A percentile compares a stretch with the other conserved stretches of the same genome.
Evolutionary conservation across 2,888 invertebrate genomes (phyloP).

Genomic region (Pelosia muscerda): DNA sequence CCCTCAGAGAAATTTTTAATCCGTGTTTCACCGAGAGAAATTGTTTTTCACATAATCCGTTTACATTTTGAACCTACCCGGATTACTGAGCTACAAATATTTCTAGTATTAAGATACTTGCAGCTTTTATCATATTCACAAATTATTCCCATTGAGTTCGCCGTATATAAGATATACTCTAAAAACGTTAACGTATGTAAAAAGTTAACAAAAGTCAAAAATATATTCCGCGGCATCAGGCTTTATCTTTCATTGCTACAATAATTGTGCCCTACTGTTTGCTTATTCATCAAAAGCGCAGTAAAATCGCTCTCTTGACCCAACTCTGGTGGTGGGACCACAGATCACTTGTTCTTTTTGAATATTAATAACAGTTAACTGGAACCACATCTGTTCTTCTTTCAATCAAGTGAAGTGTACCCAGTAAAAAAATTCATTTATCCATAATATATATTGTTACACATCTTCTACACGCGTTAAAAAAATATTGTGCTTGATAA

Average conservation of each 20-base stretch:
- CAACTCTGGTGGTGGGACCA: not conserved
- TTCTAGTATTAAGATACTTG: not conserved
- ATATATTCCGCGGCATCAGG: not conserved
- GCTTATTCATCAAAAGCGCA: too few relatives aligned
- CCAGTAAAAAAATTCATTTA: too few relatives aligned
- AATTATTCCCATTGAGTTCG: not conserved
- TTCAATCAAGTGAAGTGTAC: not conserved
- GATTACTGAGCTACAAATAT: not conserved
- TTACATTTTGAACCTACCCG: not conserved
- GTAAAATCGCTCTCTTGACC: not conserved
- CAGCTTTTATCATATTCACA: not conserved
- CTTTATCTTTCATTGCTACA: too few relatives aligned
- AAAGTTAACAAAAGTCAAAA: not conserved
- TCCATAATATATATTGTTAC: too few relatives aligned
- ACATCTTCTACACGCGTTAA: not conserved
- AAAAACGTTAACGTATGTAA: not conserved
- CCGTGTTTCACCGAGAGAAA: not conserved
- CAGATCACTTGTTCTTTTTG: not conserved
- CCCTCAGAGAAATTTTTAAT: not conserved
- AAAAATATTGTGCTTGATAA: not conserved
- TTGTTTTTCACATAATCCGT: not conserved
- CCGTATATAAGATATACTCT: not conserved
- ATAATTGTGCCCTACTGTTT: too few relatives aligned
- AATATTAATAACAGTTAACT: not conserved
- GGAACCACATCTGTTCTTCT: not conserved